Evolutionary conservation across 2,888 invertebrate genomes (phyloP), one percentile per base, ranked within the genome.

Genomic region (Ophioninae sp.): DNA sequence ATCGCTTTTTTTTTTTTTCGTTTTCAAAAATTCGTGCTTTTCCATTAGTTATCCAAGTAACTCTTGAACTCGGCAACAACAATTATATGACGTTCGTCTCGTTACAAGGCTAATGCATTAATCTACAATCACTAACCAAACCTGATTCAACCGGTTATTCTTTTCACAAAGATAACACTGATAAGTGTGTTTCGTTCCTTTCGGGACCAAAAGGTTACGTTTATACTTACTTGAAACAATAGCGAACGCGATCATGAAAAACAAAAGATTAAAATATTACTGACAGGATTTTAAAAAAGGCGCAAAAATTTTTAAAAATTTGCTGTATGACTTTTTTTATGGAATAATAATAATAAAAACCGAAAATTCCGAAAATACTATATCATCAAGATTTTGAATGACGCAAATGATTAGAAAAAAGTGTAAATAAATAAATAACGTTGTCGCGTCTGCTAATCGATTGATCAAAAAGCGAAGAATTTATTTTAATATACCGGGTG

Each of bases 61-160:
- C 39, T 23, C 44, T 30, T 3, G 9, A 69, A 63, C 17, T 22
- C 17, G 10, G n/a, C 68, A 64, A 59, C 41, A 72, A 65, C 39
- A 75, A 30, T n/a, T 72, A 10, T 22, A 17, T 56, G 72, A 76
- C 72, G 75, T 22, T 10, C 17, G 22, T 65, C n/a, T 61, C 13
- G 58, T 64, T 64, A 64, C 69, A 78, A 82, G 81, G 77, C 63
- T 61, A 71, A 69, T 56, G 39, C 64, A 72, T 63, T 61, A 22
- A 68, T 76, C 41, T 41, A 76, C 59, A 67, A 58, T 63, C 30
- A 13, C 37, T 13, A 10, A 63, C 23, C 65, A 22, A 69, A 61
- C 61, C 41, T 20, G 64, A 17, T 69, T 30, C 9, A 44, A 41
- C 61, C 61, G 64, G 59, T 61, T 30, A 61, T 17, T 39, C n/a